Base-by-base conservation (phyloP, 2,888 invertebrate species). In the Callosobruchus maculatus region DNA sequence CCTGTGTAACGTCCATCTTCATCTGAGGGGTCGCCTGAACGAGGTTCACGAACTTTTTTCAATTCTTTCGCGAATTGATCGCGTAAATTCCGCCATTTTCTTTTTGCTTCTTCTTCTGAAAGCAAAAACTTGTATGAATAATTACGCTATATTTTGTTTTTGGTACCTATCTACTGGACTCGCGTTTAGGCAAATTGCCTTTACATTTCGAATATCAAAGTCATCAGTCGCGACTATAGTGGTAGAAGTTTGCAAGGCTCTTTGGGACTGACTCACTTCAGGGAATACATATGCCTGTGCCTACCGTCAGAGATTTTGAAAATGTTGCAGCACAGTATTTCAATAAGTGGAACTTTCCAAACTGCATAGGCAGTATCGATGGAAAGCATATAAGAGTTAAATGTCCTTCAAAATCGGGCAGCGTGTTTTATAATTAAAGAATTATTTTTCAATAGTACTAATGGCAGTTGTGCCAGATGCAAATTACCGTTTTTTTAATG, bases 221-320 rank as follows among this genome's bases (percentile, higher is more conserved):
- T 69, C 70, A 31, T 68, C 72, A n/a, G 75, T 77, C 70, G 72
- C 76, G 70, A 21, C 26, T 49, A 75, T 79, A 26, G 72, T 79
- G 20, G 69, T 68, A 70, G 79, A 78, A 75, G 75, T 76, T 13
- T 74, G 73, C 69, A 75, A 70, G 67, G 74, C 74, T 5, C 73
- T 77, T 71, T 76, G 74, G 76, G 70, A 73, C 21, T 74, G 68
- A 30, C 72, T 78, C n/a, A 30, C 72, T 78, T 21, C 73, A 77
- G 70, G 72, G 71, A 22, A 71, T 73, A 20, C 77, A 79, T 22
- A 79, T 78, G 78, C 71, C 71, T n/a, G n/a, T 72, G 20, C 77
- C 77, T 26, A 75, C 71, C 0, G 71, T 21, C 5, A 13, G 21
- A 72, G 67, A 68, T 70, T 74, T 74, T 71, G 67, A 72, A 71